Base-by-base conservation (phyloP, 1,140 invertebrate species). In the Zelostemma sp. region DNA sequence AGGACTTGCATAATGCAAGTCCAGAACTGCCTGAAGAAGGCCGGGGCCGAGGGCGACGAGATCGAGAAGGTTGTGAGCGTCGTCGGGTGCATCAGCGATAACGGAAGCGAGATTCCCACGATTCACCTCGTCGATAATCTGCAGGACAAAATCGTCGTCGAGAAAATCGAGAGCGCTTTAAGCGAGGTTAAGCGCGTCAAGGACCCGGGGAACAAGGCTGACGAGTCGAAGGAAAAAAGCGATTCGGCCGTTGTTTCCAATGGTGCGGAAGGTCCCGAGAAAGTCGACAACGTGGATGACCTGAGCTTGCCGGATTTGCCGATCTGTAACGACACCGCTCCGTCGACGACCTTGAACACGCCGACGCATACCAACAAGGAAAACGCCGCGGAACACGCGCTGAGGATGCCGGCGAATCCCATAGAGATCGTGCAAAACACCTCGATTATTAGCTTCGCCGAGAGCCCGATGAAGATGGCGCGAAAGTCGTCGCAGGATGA, bases 71-170 rank as follows among this genome's bases (percentile, higher is more conserved):
- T 74, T 0, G 67, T 69, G 3, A 67, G 69, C 28, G 66, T 74
- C 0, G 62, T 71, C 1, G 68, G 65, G 5, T 74, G 71, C 31
- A 67, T 72, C n/a, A 74, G 76, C 17, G 76, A 71, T 5, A 68
- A 70, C 1, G 66, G 66, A 8, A 80, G 77, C 19, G 72, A 85
- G 12, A 79, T 84, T 28, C 84, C 84, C 1, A 85, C 83, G 0
- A 83, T 85, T 68, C 84, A 85, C 11, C 84, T 85, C 55, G 80
- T 85, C 8, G 83, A 85, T 35, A 83, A 82, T 58, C 51, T 84
- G 15, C 78, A 83, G 46, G 77, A 64, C 46, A 76, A 64, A 43
- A 66, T 73, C 0, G 61, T 77, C 11, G 73, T 77, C 0, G 74
- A 75, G 28, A 77, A 75, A 54, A 47, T 75, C 2, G 72, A 72